phyloP scores from a whole-genome alignment of 2,113 vertebrate genomes.

The Scolopax mira region DNA sequence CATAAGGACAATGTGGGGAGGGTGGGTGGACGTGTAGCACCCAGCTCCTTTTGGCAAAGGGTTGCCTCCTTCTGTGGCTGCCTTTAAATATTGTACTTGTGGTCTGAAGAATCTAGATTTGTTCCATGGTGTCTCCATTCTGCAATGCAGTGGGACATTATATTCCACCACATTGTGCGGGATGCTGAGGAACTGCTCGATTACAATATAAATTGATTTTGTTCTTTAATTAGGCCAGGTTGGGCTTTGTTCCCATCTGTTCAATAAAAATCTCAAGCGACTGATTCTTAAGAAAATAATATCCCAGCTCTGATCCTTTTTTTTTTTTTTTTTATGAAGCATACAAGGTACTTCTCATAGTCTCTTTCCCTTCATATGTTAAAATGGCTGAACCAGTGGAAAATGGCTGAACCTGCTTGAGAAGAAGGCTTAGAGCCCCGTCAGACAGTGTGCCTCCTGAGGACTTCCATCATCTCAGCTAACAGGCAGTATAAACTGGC shows the following conservation, averaged over 20 bases:
- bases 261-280: not conserved
- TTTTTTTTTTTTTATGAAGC: not conserved
- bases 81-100: not conserved
- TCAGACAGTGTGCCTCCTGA: not conserved
- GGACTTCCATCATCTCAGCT: not conserved
- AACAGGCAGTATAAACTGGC: not conserved
- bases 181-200: not conserved
- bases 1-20: not conserved
- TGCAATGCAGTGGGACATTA: not conserved
- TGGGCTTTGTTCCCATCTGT: conserved; percentile 9
- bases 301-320: not conserved
- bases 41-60: not conserved
- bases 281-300: not conserved
- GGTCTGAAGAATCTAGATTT: not conserved
- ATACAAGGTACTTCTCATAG: not conserved
- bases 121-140: not conserved
- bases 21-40: not conserved
- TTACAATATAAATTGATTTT: not conserved
- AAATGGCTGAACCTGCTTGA: not conserved
- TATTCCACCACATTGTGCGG: not conserved
- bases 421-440: not conserved
- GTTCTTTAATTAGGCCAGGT: conserved; percentile 2
- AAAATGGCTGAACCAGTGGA: not conserved
- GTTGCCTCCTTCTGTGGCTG: not conserved
- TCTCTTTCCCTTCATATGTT: not conserved